These are phyloP conservation scores for Rhingia rostrata DNA, from an alignment of 2,888 invertebrate genomes.

Conservation along the genomic window DNA sequence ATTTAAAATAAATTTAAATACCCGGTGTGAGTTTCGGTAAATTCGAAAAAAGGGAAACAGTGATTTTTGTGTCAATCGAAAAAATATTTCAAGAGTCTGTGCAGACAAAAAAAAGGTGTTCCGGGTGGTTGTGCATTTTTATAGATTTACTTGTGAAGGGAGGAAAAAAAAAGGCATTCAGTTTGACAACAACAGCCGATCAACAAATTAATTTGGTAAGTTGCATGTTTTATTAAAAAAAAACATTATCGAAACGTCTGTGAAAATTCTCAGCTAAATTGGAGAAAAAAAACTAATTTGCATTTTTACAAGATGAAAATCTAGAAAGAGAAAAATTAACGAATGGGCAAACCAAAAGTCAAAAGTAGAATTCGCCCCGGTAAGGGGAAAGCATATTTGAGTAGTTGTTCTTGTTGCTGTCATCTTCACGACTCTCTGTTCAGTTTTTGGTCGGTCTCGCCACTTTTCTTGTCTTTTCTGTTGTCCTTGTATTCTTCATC, in stretches of 20 bases:
- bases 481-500: conserved; percentile 12
- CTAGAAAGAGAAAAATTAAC: conserved; percentile 25
- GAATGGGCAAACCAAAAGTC: conserved; percentile 17
- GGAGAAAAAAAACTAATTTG: conserved; percentile 43
- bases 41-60: conserved; percentile 31
- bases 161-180: conserved; percentile 8
- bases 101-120: conserved; percentile 16
- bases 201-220: conserved; percentile 46
- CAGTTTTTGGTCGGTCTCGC: conserved; percentile 17
- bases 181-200: conserved; percentile 6
- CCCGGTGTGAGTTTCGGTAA: conserved; percentile 17
- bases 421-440: not conserved
- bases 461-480: conserved; percentile 10
- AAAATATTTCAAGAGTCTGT: not conserved
- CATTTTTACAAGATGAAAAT: conserved; percentile 57
- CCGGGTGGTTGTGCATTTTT: conserved; percentile 16
- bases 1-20: conserved; percentile 13
- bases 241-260: not conserved
- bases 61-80: conserved; percentile 34
- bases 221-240: not conserved
- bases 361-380: conserved; percentile 64
- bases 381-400: conserved; percentile 45
- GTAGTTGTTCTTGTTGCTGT: conserved; percentile 37
- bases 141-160: conserved; percentile 29
- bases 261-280: conserved; percentile 17